Conservation (phyloP, 64 coral and sea anemone species). For the Montipora cactus region DNA sequence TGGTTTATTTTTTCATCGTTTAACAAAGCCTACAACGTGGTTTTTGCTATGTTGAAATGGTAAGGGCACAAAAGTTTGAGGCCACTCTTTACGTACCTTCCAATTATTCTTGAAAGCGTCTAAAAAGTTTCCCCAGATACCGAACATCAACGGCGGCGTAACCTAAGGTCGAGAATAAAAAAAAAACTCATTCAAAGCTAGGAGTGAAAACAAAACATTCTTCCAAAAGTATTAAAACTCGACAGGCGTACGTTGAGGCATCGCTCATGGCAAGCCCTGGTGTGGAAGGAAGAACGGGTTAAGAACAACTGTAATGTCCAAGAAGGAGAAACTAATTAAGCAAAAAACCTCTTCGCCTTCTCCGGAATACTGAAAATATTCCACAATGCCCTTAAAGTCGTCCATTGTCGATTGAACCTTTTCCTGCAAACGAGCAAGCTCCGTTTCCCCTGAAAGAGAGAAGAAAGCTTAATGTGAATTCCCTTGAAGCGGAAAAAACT, state of each 20-base stretch:
- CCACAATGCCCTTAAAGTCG: conserved; percentile 69
- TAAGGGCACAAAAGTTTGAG: too few relatives aligned
- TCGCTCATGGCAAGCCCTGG: not conserved
- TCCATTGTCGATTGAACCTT: conserved; percentile 77
- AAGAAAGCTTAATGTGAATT: too few relatives aligned
- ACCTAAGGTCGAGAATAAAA: conserved; percentile 24
- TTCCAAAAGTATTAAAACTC: not conserved
- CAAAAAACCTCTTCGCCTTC: conserved; percentile 75
- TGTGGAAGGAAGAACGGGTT: not conserved
- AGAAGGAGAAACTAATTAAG: not conserved
- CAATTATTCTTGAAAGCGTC: conserved; percentile 92
- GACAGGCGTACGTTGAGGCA: not conserved
- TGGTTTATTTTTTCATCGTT: too few relatives aligned
- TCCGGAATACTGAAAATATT: conserved; percentile 77
- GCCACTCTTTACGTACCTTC: conserved; percentile 71
- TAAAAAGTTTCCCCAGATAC: conserved; percentile 93
- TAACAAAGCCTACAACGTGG: too few relatives aligned
- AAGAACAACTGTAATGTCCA: not conserved
- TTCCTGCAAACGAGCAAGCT: conserved; percentile 60
- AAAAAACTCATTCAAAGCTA: too few relatives aligned
- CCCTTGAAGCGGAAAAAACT: too few relatives aligned
- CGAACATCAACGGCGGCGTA: conserved; percentile 80
- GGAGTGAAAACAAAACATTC: too few relatives aligned
- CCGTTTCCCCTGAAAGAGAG: conserved; percentile 53
- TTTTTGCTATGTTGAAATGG: too few relatives aligned